These are phyloP conservation scores for Thalassophryne amazonica DNA, from an alignment of 2,797 vertebrate species.

Conservation along the genomic window DNA sequence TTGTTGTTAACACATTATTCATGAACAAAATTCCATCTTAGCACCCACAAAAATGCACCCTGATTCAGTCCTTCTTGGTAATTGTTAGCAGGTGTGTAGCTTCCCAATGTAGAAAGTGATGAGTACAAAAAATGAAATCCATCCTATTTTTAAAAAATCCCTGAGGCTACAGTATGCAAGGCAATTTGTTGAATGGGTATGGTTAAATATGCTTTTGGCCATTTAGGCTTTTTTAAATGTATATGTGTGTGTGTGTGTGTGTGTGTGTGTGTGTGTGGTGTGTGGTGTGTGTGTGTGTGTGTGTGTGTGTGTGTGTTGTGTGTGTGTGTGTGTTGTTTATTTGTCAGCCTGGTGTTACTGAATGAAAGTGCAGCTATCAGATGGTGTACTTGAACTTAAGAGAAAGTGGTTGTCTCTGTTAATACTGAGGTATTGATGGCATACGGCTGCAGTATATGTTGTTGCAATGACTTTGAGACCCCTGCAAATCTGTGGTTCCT, in stretches of 20 bases:
- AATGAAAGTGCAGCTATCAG: background rate
- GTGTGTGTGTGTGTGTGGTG: too few species aligned
- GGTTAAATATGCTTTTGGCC: background rate
- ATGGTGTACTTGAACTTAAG: too few species aligned
- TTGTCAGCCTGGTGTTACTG: background rate
- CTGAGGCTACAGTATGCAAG: background rate
- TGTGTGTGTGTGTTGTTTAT: too few species aligned
- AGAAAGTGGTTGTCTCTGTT: too few species aligned
- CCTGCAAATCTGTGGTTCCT: background rate
- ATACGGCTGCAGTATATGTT: too few species aligned
- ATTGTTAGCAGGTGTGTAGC: conserved; percentile 33
- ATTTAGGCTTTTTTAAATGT: background rate
- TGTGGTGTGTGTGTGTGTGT: too few species aligned
- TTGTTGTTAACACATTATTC: background rate
- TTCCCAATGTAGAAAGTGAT: conserved; percentile 35
- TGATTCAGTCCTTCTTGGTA: conserved; percentile 34
- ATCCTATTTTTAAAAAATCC: background rate
- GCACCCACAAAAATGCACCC: conserved; percentile 1
- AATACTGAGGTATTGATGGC: too few species aligned
- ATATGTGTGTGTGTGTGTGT: too few species aligned
- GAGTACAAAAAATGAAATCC: conserved; percentile 5
- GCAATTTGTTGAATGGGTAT: background rate
- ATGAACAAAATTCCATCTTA: background rate
- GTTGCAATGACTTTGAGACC: background rate
- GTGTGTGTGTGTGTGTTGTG: too few species aligned